Base-by-base conservation (phyloP, 2,888 invertebrate genomes). In the Chouioia cunea region DNA sequence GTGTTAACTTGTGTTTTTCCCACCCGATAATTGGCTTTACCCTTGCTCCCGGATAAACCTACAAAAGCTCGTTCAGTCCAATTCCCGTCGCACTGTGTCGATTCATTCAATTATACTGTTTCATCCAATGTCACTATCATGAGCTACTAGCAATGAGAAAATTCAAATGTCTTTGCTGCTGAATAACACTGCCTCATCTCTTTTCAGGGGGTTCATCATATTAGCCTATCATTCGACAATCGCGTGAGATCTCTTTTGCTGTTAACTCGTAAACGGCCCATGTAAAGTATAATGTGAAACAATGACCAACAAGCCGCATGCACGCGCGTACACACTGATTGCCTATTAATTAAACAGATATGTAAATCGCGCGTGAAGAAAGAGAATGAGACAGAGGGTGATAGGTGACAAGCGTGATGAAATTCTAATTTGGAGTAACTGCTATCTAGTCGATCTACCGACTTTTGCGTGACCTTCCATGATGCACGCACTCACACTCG, bases 341-440 rank as follows among this genome's bases (percentile, higher is more conserved):
- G 48, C 56, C 22, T 47, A 54, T 64, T 70, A 70, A 73, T 73
- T 70, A 73, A 50, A 63, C 64, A 60, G 64, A 67, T 70, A 67
- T 56, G 70, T 63, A 70, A 66, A 73, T 73, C 48, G 52, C 27
- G 22, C 50, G 50, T 20, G 44, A 65, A 56, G 56, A 57, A n/a
- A n/a, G n/a, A n/a, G n/a, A n/a, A n/a, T n/a, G n/a, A n/a, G n/a
- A n/a, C n/a, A n/a, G n/a, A n/a, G n/a, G 46, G 46, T 44, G 22
- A 44, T 1, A n/a, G 12, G 36, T 3, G 46, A 16, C 46, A 50
- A 1, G 23, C 47, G 46, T 23, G 60, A 60, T 70, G 50, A 65
- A 70, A 65, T 70, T 70, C 56, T 56, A 70, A 70, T 65, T 60
- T 44, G 27, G 27, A 27, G 16, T 22, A 36, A 14, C 22, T 14